These are phyloP conservation scores for Hippopotamus amphibius DNA, from an alignment of 2,113 vertebrate species.

Conservation along the genomic window DNA sequence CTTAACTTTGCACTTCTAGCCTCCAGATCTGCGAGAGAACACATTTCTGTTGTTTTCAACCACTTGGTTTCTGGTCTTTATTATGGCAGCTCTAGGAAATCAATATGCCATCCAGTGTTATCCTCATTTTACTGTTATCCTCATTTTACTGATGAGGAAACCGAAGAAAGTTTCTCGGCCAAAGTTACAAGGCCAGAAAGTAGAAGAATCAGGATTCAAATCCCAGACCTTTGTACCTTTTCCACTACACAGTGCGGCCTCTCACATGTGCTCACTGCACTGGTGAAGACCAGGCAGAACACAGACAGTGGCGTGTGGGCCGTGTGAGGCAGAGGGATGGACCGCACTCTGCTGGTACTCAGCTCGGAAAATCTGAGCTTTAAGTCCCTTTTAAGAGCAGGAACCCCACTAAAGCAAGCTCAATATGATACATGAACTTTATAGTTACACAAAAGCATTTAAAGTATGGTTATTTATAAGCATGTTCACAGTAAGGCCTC, in stretches of 20 bases:
- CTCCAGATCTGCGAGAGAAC: background rate
- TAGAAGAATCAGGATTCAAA: background rate
- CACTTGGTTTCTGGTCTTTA: background rate
- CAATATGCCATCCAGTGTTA: background rate
- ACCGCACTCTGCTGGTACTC: no score
- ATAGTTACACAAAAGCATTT: background rate
- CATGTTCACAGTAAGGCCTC: background rate
- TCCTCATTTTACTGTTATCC: background rate
- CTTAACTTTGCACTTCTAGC: background rate
- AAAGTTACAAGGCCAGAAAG: background rate
- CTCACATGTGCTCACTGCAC: fast-evolving
- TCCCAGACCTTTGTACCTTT: background rate
- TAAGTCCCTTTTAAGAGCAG: background rate
- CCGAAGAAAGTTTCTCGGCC: background rate
- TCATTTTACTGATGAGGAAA: background rate
- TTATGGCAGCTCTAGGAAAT: background rate
- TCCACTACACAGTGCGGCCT: background rate
- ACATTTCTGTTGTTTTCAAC: background rate
- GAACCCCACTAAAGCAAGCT: background rate
- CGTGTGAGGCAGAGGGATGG: background rate
- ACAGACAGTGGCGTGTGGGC: fast-evolving
- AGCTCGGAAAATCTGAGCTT: background rate
- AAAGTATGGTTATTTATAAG: background rate
- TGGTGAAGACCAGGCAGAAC: background rate
- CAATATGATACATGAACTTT: background rate